These are phyloP conservation scores for Myotis daubentonii DNA, from an alignment of 2,797 vertebrate genomes.

Conservation along the genomic window DNA sequence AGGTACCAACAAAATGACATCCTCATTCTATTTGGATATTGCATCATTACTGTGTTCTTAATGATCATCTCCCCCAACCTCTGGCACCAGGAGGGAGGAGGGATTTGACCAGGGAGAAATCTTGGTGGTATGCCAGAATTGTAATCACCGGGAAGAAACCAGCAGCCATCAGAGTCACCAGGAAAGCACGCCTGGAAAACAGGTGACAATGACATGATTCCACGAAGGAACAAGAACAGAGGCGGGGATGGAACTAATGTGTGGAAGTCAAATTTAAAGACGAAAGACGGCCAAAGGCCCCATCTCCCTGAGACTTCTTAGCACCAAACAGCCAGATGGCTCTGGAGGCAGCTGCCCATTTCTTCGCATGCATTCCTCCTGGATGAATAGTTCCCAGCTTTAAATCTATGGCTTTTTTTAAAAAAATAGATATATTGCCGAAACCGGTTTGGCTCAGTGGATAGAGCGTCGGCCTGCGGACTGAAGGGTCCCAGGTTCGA, in stretches of 20 bases:
- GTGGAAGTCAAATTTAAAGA: background rate
- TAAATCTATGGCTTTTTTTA: background rate
- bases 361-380: background rate
- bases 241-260: no score
- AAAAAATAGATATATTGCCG: conserved; percentile 32
- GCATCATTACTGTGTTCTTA: conserved; percentile 22
- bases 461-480: no score
- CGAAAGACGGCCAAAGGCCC: background rate
- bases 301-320: background rate
- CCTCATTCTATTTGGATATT: background rate
- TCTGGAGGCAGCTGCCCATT: background rate
- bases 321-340: background rate
- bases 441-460: no score
- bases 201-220: background rate
- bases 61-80: background rate
- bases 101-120: conserved; percentile 1
- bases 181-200: background rate
- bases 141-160: conserved; percentile 54
- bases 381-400: background rate
- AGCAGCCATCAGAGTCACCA: background rate
- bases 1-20: background rate
- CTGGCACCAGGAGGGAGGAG: background rate
- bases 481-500: no score
- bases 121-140: conserved; percentile 44
- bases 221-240: background rate